Evolutionary conservation across 2,113 vertebrate genomes (phyloP), one percentile per base, ranked within the genome.

Genomic region (Bucco capensis): DNA sequence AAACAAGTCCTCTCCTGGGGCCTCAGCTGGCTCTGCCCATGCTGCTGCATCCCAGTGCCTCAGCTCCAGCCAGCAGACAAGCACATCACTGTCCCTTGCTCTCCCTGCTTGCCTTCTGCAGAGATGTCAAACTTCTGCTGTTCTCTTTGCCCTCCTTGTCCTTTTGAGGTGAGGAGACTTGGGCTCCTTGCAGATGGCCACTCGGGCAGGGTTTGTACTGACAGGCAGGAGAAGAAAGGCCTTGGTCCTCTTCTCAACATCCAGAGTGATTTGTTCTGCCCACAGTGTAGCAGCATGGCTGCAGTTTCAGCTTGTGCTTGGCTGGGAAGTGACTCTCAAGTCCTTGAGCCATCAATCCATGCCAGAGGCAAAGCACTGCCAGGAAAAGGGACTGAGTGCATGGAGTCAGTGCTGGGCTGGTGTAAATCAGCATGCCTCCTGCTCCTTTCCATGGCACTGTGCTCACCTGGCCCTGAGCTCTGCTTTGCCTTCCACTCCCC

Each of bases 231-330:
- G 28, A 38, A 56, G 42, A 49, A 22, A 25, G 80, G 58, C 25
- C 16, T n/a, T 18, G 44, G 17, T 27, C 77, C 46, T 67, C 38
- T 53, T 33, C 38, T 53, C 65, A 25, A 0, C 6, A 3, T 19
- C 57, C 35, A 3, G 66, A 58, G 38, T 1, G 1, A 16, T 51
- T 21, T 8, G 2, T 38, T 4, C 31, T 65, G 56, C 37, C 0
- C 6, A 18, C 40, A 44, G 75, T 1, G 1, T 30, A 35, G 78
- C 53, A 30, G 31, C 22, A 3, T 8, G 30, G 31, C 67, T 60
- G 67, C 30, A 21, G 69, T 24, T 67, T 16, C 60, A 40, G 67
- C 46, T 35, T 13, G 37, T 2, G 8, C 70, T 92, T 67, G 57
- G 35, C 73, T 90, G 74, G 70, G 88, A 38, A 50, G 86, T 31